Evolutionary conservation across 2,113 vertebrate species (phyloP), one percentile per base, ranked within the genome.

Genomic region (Tenebrosternarchus preto): DNA sequence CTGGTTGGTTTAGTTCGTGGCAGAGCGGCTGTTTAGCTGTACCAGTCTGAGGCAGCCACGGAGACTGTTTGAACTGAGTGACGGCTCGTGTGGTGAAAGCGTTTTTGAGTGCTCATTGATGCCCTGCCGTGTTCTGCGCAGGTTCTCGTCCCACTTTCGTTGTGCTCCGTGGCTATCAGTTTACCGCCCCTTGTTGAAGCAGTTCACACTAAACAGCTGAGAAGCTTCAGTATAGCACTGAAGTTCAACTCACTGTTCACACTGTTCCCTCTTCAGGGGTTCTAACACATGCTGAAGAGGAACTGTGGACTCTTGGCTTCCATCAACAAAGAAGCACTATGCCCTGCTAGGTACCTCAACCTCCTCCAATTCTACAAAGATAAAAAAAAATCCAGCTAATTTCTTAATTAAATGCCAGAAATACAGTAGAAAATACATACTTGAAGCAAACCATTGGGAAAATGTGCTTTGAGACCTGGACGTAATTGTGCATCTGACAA

Each of bases 301-400:
- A 50, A 12, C 43, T 12, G 12, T 50, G 12, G 11, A 12, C 76
- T 27, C 43, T 27, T 71, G 53, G 72, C 39, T 73, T 77, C 55
- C 77, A 60, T 75, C 77, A 72, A 87, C 85, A 86, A 76, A 82
- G 78, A 79, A 24, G 33, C 73, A 76, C 84, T 86, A 72, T 88
- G 69, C 68, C 69, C 57, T 74, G 17, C 11, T 24, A 29, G 80
- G 55, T 66, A 50, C 12, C 43, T 7, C 43, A 50, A 11, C 77
- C n/a, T 77, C 50, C 53, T 55, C 69, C 33, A 46, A 64, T 76
- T 56, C 70, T 53, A 75, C 22, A 67, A 73, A 85, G 73, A 56
- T 55, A 24, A 55, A 76, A 74, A 81, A 81, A 79, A 15, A 50
- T 50, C 6, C 6, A 5, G 39, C 6, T 12, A 50, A 50, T 50